Evolutionary conservation across 2,888 invertebrate species (phyloP), one percentile per base, ranked within the genome.

Genomic region (Cheilosia vernalis): DNA sequence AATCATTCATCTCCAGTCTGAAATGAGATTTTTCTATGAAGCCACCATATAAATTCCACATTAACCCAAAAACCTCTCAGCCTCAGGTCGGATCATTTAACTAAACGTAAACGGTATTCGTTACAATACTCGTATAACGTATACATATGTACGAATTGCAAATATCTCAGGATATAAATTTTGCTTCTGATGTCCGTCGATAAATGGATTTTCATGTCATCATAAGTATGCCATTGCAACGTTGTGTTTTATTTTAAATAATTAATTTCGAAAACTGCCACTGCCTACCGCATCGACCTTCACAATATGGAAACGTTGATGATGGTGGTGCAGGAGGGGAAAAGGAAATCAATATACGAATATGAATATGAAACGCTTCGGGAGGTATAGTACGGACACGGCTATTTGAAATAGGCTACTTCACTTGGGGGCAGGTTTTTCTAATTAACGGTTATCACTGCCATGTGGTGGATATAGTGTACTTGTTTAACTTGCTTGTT

Each of bases 201-300:
- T 74, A 80, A 74, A 80, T 80, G 66, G 66, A 67, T 55, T 80
- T 78, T 79, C 72, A 79, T 79, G 60, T 19, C 49, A 73, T 79
- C 74, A 55, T 53, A 61, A 61, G 30, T 55, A 27, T 27, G 33
- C 17, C 33, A 10, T 55, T 55, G 30, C 64, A 51, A 51, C 40
- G 24, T 27, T 64, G 53, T 47, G 13, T 37, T 13, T 37, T 55
- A 30, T 66, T 66, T 49, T 80, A 47, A 73, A 80, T 80, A 67
- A 80, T 74, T 80, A 49, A 74, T 80, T 67, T 27, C 40, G 53
- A 53, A 70, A 33, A 56, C 42, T 37, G 13, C 47, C 44, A 37
- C 37, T 58, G 47, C 47, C 44, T 27, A 13, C 21, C 15, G 21
- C 9, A 21, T 3, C 51, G 9, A 13, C 49, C 49, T 21, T 24